These are phyloP conservation scores for Melanostigma gelatinosum DNA, from an alignment of 2,113 vertebrate genomes.

Conservation along the genomic window DNA sequence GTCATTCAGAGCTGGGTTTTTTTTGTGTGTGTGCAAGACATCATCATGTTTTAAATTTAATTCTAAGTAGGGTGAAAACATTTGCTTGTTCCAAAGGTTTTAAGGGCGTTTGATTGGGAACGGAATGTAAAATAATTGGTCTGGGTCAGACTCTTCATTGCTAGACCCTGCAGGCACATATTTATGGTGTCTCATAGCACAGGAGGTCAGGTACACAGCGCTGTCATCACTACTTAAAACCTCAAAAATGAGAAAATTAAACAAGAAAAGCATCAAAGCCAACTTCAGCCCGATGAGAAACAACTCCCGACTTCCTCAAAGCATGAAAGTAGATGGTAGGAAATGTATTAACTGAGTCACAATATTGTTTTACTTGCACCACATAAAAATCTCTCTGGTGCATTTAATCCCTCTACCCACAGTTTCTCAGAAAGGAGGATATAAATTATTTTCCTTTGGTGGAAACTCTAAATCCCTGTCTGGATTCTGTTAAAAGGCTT, in stretches of 20 bases:
- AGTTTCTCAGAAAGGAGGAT: constrained; percentile 81
- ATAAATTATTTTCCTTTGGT: constrained; percentile 85
- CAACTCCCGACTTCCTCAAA: constrained; percentile 67
- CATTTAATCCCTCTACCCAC: constrained; percentile 83
- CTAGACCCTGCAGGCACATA: constrained; percentile 23
- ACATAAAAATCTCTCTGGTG: constrained; percentile 79
- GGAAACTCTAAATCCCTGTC: constrained; percentile 84
- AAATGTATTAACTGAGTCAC: constrained; percentile 80
- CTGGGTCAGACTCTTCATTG: constrained; percentile 38
- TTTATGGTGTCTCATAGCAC: constrained; percentile 30
- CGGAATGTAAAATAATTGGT: constrained; percentile 54
- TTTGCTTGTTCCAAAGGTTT: constrained; percentile 53
- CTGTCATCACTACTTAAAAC: constrained; percentile 53
- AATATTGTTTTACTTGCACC: constrained; percentile 82
- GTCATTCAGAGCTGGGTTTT: constrained; percentile 58
- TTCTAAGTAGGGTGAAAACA: constrained; percentile 34
- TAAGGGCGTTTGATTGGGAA: constrained; percentile 45
- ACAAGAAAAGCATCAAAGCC: constrained; percentile 65
- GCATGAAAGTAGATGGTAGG: constrained; percentile 66
- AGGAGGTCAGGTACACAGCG: constrained; percentile 45
- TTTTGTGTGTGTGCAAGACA: background rate
- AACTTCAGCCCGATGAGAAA: constrained; percentile 68
- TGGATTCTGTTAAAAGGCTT: constrained; percentile 88
- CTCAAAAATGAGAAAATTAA: constrained; percentile 58
- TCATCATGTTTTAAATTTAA: constrained; percentile 53